Base-by-base conservation (phyloP, 2,113 vertebrate species). In the Orthonyx spaldingii region DNA sequence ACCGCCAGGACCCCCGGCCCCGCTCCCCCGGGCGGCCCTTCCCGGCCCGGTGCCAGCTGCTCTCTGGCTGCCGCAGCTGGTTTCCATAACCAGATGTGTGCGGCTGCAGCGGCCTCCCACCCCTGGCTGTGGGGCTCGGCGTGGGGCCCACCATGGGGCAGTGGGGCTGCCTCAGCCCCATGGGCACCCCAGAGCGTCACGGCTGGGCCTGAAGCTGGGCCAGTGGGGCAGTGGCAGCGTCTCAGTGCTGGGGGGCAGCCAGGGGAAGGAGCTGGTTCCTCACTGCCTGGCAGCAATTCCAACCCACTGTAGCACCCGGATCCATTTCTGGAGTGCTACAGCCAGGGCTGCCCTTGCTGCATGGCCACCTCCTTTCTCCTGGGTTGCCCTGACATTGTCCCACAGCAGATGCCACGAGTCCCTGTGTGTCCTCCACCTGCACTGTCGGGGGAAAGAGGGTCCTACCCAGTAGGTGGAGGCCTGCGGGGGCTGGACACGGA, bases 401-500 rank as follows among this genome's bases (percentile, higher is more conserved):
- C 49, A 16, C 19, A 10, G 50, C 3, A 2, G n/a, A 52, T 39
- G 52, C 46, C 66, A 27, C 37, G 2, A 2, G 21, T 24, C 59
- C 30, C 20, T 19, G 9, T 15, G 28, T 0, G 3, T 60, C 33
- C 28, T 42, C 78, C 30, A 17, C n/a, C 22, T 4, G 8, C 33
- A 9, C 56, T 57, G 30, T 7, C 35, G 46, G 0, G 0, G 10
- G 42, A 49, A 30, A 87, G 41, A 41, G 21, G 26, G 50, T 75
- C 97, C 97, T 93, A 98, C 98, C 97, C 18, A 13, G 65, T 98
- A 98, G 14, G 32, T 71, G 49, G 70, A 24, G 90, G 97, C 37
- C 0, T 17, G 41, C 2, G 1, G 3, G 18, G 98, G 98, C 42
- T 81, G 84, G 22, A 55, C 35, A 15, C 98, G 71, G n/a, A 93